Base-by-base conservation (phyloP, 2,113 vertebrate species). In the Corynorhinus townsendii region DNA sequence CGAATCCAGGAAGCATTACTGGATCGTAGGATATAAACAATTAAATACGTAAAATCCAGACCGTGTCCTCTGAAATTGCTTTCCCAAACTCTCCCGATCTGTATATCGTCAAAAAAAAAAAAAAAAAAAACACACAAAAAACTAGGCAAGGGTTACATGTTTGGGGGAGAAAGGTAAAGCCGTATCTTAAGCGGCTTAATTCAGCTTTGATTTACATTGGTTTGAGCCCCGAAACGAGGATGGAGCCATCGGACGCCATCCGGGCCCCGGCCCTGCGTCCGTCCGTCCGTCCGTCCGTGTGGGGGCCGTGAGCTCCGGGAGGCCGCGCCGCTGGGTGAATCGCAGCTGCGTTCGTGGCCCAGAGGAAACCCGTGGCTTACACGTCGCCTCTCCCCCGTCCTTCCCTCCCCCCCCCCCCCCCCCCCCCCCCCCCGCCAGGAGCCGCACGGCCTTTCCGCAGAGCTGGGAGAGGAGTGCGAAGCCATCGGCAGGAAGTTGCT, bases 401-500 rank as follows among this genome's bases (percentile, higher is more conserved):
- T 79, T n/a, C n/a, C n/a, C n/a, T n/a, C n/a, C n/a, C n/a, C n/a
- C n/a, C n/a, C n/a, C n/a, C n/a, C n/a, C n/a, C n/a, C n/a, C n/a
- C 95, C 10, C 4, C 45, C 24, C 3, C 3, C 0, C 75, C 96
- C 94, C 86, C 68, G 81, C 45, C 95, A 98, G 98, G 98, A 98
- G 73, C 97, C 97, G 85, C 83, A 96, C 79, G 3, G 98, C 38
- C 88, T 98, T 97, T 98, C 96, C 30, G 90, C 96, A 64, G 97
- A 98, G 83, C 3, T 98, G 92, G 97, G 91, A 92, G 98, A 98
- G 95, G 98, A 98, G 94, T 98, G 98, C 69, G 97, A 98, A 97
- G 97, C 90, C 90, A 98, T 98, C 94, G 98, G 98, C 91, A 97
- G 98, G 95, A 98, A 98, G 95, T 96, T 99, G 56, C 68, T 98